Evolutionary conservation across 2,888 invertebrate species (phyloP).

Genomic region (Unio pictorum): DNA sequence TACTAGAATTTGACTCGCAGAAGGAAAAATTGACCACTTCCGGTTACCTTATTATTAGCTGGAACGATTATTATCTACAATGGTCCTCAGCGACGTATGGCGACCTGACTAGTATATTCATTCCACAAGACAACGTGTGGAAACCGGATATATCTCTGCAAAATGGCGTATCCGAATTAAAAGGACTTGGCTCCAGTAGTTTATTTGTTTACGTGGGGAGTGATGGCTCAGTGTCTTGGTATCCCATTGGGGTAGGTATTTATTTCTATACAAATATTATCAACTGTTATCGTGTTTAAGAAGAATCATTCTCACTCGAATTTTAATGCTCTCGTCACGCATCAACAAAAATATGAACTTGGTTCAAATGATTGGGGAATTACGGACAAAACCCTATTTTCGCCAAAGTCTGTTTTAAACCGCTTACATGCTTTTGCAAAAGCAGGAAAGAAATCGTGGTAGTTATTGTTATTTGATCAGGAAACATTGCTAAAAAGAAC

Average conservation of each 20-base stretch:
- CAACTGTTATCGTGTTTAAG: too few relatives aligned
- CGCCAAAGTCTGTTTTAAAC: too few relatives aligned
- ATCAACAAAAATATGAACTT: too few relatives aligned
- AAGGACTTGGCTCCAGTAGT: slow-evolving; percentile 2
- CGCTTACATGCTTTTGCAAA: too few relatives aligned
- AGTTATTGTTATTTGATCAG: too few relatives aligned
- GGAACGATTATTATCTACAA: slow-evolving; percentile 19
- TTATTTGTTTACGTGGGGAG: slow-evolving; percentile 2
- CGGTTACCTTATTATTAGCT: slow-evolving; percentile 18
- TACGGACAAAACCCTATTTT: too few relatives aligned
- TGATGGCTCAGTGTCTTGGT: slow-evolving; percentile 2
- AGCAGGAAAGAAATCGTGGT: too few relatives aligned
- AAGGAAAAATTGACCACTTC: slow-evolving; percentile 25
- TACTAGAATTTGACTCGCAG: slow-evolving; percentile 17
- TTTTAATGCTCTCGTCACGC: too few relatives aligned
- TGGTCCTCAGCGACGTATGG: slow-evolving; percentile 18
- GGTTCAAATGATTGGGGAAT: too few relatives aligned
- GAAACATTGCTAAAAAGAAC: too few relatives aligned
- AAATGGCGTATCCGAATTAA: slow-evolving; percentile 1
- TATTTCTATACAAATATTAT: too few relatives aligned
- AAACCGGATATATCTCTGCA: slow-evolving; percentile 8
- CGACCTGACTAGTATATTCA: neutral
- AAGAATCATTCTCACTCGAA: too few relatives aligned
- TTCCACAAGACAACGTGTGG: slow-evolving; percentile 8
- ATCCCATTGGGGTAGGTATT: slow-evolving; percentile 3